Percentiles rank a stretch among this genome's conserved stretches.
These are phyloP conservation scores for Sebastes trivittatus DNA, from an alignment of 2,797 vertebrate genomes.

Conservation along the genomic window DNA sequence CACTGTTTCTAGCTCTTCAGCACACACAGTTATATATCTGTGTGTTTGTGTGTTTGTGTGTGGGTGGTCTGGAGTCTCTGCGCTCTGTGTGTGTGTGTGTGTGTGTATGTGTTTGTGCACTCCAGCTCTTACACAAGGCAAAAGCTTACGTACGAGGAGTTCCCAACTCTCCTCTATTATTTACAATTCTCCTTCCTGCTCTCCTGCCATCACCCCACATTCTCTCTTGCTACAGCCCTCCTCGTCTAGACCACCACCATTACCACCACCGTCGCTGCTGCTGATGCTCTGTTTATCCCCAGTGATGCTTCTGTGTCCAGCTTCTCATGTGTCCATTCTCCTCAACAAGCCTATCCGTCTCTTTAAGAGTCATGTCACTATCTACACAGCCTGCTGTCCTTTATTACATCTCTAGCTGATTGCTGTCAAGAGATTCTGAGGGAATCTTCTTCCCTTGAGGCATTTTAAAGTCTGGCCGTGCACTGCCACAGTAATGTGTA, in stretches of 20 bases:
- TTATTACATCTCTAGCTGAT: constrained; percentile 30
- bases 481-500: constrained; percentile 27
- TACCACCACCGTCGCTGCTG: constrained; percentile 27
- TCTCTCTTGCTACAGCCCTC: constrained; percentile 28
- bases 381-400: constrained; percentile 13
- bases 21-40: constrained; percentile 6
- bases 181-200: constrained; percentile 67
- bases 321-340: constrained; percentile 5
- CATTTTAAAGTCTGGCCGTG: constrained; percentile 14
- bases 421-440: constrained; percentile 36
- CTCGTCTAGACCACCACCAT: constrained; percentile 45
- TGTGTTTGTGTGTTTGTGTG: constrained; percentile 8
- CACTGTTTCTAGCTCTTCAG: background rate
- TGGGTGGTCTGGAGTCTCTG: constrained; percentile 15
- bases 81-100: background rate
- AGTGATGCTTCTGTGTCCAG: constrained; percentile 13
- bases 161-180: constrained; percentile 78
- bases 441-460: constrained; percentile 47
- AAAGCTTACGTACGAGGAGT: constrained; percentile 51
- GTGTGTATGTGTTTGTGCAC: constrained; percentile 30
- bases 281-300: constrained; percentile 20
- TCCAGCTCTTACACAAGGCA: constrained; percentile 12
- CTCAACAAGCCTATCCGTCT: constrained; percentile 19
- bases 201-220: constrained; percentile 59
- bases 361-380: constrained; percentile 8